Evolutionary conservation across 2,113 vertebrate species (phyloP).

Genomic region (Callopanchax toddi): DNA sequence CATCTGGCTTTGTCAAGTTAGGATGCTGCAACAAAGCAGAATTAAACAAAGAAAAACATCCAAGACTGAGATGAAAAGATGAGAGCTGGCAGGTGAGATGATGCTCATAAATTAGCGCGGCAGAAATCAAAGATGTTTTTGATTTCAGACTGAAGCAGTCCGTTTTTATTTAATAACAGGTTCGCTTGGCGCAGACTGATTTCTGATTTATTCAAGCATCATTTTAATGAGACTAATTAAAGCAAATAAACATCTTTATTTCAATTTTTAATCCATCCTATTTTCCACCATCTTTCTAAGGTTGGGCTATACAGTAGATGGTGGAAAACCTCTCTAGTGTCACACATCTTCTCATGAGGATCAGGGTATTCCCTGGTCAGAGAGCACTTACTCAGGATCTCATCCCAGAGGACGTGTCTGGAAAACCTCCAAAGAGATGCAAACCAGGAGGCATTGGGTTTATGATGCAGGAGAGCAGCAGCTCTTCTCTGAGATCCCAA

Average conservation of each 20-base stretch:
- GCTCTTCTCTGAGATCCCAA: too few relatives aligned
- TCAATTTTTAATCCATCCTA: slow-evolving; percentile 22
- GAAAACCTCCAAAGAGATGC: too few relatives aligned
- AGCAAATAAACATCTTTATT: slow-evolving; percentile 32
- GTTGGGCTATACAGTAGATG: too few relatives aligned
- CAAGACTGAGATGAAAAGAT: slow-evolving; percentile 36
- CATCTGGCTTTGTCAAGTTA: slow-evolving; percentile 27
- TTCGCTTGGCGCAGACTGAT: slow-evolving; percentile 36
- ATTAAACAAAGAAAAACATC: neutral
- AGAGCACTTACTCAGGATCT: too few relatives aligned
- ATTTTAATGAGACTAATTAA: slow-evolving; percentile 30
- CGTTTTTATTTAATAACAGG: slow-evolving; percentile 40
- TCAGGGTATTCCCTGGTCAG: too few relatives aligned
- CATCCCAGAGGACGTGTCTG: too few relatives aligned
- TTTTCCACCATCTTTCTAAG: too few relatives aligned
- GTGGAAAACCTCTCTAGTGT: too few relatives aligned
- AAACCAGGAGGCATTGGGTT: too few relatives aligned
- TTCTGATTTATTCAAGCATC: slow-evolving; percentile 31
- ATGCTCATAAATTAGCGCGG: slow-evolving; percentile 18
- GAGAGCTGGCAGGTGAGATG: slow-evolving; percentile 34
- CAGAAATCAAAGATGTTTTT: slow-evolving; percentile 25
- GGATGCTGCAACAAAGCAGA: slow-evolving; percentile 1
- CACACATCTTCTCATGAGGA: too few relatives aligned
- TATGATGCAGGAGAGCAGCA: too few relatives aligned
- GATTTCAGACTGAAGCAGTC: slow-evolving; percentile 27